Conservation (phyloP, 2,113 vertebrate genomes). For the Cercopithecus mona region DNA sequence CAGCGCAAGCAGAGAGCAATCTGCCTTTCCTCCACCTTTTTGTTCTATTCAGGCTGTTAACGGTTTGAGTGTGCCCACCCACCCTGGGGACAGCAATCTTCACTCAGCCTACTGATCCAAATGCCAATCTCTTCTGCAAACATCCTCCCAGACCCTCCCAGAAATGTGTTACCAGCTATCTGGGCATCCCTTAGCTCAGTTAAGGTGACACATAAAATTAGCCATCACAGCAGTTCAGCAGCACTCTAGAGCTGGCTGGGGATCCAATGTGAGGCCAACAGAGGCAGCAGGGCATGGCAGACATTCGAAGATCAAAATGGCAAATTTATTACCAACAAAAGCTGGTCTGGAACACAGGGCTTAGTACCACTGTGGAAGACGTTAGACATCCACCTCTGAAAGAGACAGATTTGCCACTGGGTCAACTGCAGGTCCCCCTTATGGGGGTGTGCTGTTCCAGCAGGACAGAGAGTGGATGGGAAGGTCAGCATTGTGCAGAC, state of each 20-base stretch:
- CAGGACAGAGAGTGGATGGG: not conserved
- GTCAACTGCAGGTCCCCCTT: not conserved
- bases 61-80: not conserved
- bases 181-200: not conserved
- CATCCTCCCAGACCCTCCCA: not conserved
- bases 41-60: not conserved
- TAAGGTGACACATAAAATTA: not conserved
- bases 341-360: not conserved
- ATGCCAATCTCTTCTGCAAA: not conserved
- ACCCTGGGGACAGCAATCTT: not conserved
- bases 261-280: not conserved
- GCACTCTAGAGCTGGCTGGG: not conserved
- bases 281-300: not conserved
- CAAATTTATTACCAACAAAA: not conserved
- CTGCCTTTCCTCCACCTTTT: not conserved
- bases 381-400: not conserved
- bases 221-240: not conserved
- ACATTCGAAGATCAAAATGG: not conserved
- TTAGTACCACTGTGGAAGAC: not conserved
- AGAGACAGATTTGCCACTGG: not conserved
- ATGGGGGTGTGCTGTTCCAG: fast-evolving
- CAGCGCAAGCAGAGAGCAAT: not conserved
- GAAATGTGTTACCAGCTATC: not conserved
- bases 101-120: no score
- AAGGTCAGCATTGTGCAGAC: not conserved